Evolutionary conservation across 1,140 invertebrate genomes (phyloP).

Genomic region (Cepaea nemoralis): DNA sequence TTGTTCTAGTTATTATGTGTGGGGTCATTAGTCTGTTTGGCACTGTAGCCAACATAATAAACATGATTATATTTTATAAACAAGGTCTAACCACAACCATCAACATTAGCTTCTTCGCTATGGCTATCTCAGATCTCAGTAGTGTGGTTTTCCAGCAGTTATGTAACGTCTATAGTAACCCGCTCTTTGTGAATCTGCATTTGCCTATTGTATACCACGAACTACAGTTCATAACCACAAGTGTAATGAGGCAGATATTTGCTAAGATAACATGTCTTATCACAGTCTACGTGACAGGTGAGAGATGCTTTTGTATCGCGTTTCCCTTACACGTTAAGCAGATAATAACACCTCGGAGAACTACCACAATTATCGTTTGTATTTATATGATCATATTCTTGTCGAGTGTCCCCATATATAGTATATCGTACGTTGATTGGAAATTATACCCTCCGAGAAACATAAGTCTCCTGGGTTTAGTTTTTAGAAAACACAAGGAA

Average conservation of each 20-base stretch:
- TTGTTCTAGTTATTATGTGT: background rate
- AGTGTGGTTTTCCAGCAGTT: background rate
- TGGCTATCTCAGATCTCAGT: background rate
- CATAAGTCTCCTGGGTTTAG: slow-evolving; percentile 1
- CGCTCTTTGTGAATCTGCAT: background rate
- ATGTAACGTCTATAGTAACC: background rate
- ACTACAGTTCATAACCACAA: background rate
- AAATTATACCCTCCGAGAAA: background rate
- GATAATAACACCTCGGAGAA: slow-evolving; percentile 9
- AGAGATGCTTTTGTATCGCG: background rate
- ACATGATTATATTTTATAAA: slow-evolving; percentile 5
- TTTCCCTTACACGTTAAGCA: background rate
- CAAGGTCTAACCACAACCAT: background rate
- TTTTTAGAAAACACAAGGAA: background rate
- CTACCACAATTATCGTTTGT: background rate
- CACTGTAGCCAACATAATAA: background rate
- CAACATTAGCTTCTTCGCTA: background rate
- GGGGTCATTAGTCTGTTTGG: background rate
- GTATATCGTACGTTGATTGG: background rate
- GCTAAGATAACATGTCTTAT: background rate
- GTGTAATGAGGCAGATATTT: background rate
- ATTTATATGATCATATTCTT: background rate
- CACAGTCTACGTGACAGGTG: too few relatives aligned
- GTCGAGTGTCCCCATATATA: background rate
- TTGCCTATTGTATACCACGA: background rate